These are phyloP conservation scores for Megalopta genalis DNA, from an alignment of 1,140 invertebrate genomes.

Conservation along the genomic window DNA sequence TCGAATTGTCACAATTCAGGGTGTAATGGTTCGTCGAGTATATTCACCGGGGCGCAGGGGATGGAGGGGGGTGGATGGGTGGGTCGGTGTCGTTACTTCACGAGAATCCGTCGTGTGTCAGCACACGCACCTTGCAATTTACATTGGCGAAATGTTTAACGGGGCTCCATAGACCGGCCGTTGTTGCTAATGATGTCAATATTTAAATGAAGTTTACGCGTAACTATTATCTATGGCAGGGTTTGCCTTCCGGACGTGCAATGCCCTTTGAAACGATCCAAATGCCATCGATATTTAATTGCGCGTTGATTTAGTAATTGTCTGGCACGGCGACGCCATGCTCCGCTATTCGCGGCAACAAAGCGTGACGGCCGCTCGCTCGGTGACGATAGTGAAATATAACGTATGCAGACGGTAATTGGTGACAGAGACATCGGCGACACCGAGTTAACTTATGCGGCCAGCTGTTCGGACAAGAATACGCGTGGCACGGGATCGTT, in stretches of 20 bases:
- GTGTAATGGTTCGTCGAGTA: neutral
- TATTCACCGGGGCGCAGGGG: neutral
- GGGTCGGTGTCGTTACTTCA: slow-evolving; percentile 22
- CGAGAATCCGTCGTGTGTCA: slow-evolving; percentile 4
- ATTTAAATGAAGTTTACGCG: slow-evolving; percentile 48
- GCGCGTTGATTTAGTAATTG: slow-evolving; percentile 29
- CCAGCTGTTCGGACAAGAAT: neutral
- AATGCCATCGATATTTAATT: slow-evolving; percentile 38
- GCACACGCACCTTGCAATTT: slow-evolving; percentile 36
- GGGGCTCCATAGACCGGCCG: slow-evolving; percentile 3
- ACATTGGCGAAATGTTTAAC: slow-evolving; percentile 34
- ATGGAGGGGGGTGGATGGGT: too few species aligned
- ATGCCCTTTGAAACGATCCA: neutral
- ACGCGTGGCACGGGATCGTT: too few species aligned
- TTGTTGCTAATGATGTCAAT: slow-evolving; percentile 47
- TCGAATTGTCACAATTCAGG: slow-evolving; percentile 39
- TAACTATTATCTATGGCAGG: slow-evolving; percentile 29
- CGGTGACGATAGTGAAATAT: slow-evolving; percentile 18
- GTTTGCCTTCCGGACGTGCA: slow-evolving; percentile 25
- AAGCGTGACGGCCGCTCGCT: slow-evolving; percentile 8
- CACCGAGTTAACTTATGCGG: neutral
- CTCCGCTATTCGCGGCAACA: neutral
- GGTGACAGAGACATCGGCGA: neutral
- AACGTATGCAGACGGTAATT: neutral
- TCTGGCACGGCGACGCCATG: neutral